Base-by-base conservation (phyloP, 2,888 invertebrate genomes). In the Tenthredo distinguenda region DNA sequence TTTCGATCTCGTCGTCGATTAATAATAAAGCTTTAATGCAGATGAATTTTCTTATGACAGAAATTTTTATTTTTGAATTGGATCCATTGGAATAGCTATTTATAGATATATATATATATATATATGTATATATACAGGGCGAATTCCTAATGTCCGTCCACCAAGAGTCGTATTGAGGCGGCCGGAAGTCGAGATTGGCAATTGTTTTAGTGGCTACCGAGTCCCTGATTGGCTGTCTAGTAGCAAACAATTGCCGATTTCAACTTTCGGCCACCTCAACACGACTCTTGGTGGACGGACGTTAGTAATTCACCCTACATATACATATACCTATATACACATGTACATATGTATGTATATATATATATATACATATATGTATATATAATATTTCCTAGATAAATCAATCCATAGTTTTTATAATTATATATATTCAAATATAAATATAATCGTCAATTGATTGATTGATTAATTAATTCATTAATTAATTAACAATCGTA, bases 351-450 rank as follows among this genome's bases (percentile, higher is more conserved):
- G 1, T 26, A 26, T 26, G 2, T 18, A 55, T 5, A 55, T 18
- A 68, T 68, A 34, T 40, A 10, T 72, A 72, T 72, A 40, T 40
- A 43, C 12, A 43, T 26, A 74, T 43, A 47, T 21, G 21, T 74
- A 15, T 40, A 37, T 72, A n/a, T 40, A 74, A 74, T 74, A 74
- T 74, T 74, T 40, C 74, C 43, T 74, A 43, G 43, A 74, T 40
- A 74, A 43, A 43, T 74, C 43, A 43, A 43, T 74, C 43, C 43
- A 74, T 21, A 43, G 74, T 74, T 77, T n/a, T 31, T 31, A 50
- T 77, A 55, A 77, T 77, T 50, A 47, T 77, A 31, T 68, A 31
- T 77, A 77, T 77, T 77, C 43, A 77, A 77, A 77, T 77, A 77
- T 77, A 77, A 50, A 77, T 77, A 50, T 77, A 43, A 55, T 77